Evolutionary conservation across 1,140 invertebrate species (phyloP).

Genomic region (Listronotus bonariensis): DNA sequence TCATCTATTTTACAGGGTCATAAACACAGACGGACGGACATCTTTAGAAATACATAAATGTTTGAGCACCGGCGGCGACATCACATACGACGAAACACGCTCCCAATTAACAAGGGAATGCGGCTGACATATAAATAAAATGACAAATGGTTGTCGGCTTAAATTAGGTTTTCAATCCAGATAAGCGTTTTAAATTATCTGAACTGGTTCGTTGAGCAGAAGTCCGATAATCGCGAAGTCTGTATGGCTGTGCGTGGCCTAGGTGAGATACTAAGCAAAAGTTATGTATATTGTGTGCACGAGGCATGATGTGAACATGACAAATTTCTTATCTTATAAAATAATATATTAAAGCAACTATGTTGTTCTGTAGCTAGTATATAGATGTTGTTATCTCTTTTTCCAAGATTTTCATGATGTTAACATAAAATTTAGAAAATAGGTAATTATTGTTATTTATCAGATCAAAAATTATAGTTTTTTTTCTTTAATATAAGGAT

Average conservation of each 20-base stretch:
- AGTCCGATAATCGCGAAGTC: slow-evolving; percentile 28
- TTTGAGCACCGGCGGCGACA: neutral
- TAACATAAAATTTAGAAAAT: too few relatives aligned
- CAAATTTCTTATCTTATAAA: slow-evolving; percentile 23
- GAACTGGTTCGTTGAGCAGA: slow-evolving; percentile 36
- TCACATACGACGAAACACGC: slow-evolving; percentile 16
- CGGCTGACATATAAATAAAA: slow-evolving; percentile 38
- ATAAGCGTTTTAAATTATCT: slow-evolving; percentile 40
- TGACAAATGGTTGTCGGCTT: slow-evolving; percentile 39
- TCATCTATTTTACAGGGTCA: too few relatives aligned
- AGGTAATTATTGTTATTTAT: too few relatives aligned
- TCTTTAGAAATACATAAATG: too few relatives aligned
- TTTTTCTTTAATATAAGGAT: too few relatives aligned
- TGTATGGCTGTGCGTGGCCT: slow-evolving; percentile 7
- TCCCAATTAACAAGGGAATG: slow-evolving; percentile 32
- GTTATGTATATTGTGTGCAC: slow-evolving; percentile 12
- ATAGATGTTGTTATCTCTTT: too few relatives aligned
- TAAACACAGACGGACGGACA: too few relatives aligned
- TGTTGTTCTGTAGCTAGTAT: too few relatives aligned
- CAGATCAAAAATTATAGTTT: too few relatives aligned
- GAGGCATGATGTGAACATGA: slow-evolving; percentile 20
- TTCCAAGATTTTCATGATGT: too few relatives aligned
- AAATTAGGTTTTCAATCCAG: slow-evolving; percentile 38
- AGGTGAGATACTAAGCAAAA: slow-evolving; percentile 32
- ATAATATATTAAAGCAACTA: too few relatives aligned